Evolutionary conservation across 2,113 vertebrate species (phyloP).

Genomic region (Microtus pennsylvanicus): DNA sequence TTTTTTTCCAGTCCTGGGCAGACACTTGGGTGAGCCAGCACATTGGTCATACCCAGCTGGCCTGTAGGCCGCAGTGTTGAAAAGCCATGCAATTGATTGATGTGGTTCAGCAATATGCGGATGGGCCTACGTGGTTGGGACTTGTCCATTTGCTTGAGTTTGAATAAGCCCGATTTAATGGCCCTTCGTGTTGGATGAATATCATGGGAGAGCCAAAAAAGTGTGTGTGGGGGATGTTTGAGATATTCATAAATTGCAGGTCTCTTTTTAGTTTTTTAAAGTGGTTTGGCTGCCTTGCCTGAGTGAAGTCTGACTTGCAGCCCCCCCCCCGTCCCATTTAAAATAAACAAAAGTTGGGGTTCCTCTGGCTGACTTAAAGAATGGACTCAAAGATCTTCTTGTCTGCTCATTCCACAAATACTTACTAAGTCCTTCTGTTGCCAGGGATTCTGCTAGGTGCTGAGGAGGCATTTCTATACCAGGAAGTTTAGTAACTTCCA

Average conservation of each 20-base stretch:
- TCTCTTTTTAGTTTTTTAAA: constrained; percentile 42
- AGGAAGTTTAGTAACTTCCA: not conserved
- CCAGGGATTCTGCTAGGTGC: constrained; percentile 19
- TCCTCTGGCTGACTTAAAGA: constrained; percentile 32
- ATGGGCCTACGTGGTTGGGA: not conserved
- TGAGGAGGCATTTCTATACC: not conserved
- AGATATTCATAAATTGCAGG: constrained; percentile 55
- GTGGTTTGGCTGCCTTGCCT: constrained; percentile 59
- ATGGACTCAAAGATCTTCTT: constrained; percentile 41
- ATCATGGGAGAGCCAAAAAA: constrained; percentile 44
- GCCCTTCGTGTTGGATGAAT: constrained; percentile 34
- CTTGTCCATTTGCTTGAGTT: constrained; percentile 55
- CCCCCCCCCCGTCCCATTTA: not conserved
- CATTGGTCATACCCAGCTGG: constrained; percentile 59
- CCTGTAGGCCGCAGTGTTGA: not conserved
- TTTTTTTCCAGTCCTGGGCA: constrained; percentile 11
- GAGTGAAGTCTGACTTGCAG: constrained; percentile 24
- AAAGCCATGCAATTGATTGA: constrained; percentile 16
- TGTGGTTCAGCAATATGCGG: constrained; percentile 57
- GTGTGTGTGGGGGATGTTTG: not conserved
- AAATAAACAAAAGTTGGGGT: constrained; percentile 57
- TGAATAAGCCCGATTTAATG: constrained; percentile 48
- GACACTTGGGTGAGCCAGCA: not conserved
- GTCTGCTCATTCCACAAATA: constrained; percentile 46
- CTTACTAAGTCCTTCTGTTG: constrained; percentile 66